Conservation (phyloP, 1,140 invertebrate genomes). For the Araneus ventricosus region DNA sequence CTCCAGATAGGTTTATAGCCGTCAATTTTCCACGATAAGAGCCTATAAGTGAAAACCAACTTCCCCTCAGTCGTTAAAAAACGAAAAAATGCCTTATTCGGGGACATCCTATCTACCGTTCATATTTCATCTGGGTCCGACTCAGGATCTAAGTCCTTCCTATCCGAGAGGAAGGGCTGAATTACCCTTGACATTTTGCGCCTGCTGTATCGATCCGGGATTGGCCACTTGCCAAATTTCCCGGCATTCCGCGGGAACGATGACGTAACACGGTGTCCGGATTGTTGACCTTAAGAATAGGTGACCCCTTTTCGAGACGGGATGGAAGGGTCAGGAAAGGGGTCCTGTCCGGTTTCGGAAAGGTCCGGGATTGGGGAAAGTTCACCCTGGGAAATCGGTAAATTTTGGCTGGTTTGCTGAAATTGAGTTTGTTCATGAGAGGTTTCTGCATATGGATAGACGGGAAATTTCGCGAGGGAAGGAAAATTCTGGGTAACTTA, state of each 20-base stretch:
- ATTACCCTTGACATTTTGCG: conserved; percentile 66
- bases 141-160: background rate
- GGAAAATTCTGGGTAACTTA: too few species aligned
- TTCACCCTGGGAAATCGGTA: too few species aligned
- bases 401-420: too few species aligned
- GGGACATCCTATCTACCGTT: background rate
- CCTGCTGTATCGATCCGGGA: conserved; percentile 42
- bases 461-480: too few species aligned
- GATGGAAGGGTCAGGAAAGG: background rate
- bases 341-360: background rate
- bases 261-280: conserved; percentile 52
- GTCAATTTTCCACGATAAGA: conserved; percentile 41
- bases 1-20: background rate
- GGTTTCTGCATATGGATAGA: too few species aligned
- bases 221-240: conserved; percentile 62
- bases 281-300: conserved; percentile 66
- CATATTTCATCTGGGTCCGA: conserved; percentile 51
- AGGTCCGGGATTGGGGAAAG: background rate
- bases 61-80: background rate
- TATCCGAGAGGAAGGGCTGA: background rate
- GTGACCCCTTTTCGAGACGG: conserved; percentile 27
- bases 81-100: too few species aligned
- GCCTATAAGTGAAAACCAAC: background rate
- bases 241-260: conserved; percentile 27
- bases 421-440: too few species aligned